A percentile compares a stretch with the other conserved stretches of the same genome.
These are phyloP conservation scores for Neria commutata DNA, from an alignment of 2,888 invertebrate species.

Conservation along the genomic window DNA sequence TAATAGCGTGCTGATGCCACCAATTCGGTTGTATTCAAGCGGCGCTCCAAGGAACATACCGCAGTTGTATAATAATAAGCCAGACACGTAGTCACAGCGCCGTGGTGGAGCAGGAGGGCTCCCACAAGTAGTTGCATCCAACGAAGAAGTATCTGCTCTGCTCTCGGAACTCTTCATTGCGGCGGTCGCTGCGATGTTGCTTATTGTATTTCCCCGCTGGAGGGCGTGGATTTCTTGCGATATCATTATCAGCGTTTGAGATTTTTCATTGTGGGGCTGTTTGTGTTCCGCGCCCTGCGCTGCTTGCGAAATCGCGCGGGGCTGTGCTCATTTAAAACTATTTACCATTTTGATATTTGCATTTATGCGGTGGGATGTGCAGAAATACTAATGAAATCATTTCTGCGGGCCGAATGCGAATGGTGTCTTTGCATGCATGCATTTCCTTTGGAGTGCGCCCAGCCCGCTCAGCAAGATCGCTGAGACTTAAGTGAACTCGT, in stretches of 20 bases:
- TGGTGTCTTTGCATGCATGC: no score
- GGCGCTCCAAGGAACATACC: neutral
- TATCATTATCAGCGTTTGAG: neutral
- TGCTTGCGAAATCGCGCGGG: neutral
- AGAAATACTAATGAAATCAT: neutral
- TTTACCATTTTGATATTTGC: neutral
- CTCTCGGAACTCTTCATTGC: neutral
- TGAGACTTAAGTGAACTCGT: no score
- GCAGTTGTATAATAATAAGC: neutral
- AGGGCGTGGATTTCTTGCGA: neutral
- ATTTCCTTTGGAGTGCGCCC: no score
- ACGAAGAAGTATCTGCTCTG: no score
- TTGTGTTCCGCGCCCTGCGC: neutral
- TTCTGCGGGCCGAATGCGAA: no score
- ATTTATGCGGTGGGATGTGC: neutral
- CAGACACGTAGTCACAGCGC: no score
- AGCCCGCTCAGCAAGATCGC: no score
- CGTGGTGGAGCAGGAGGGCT: no score
- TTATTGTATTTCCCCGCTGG: slow-evolving; percentile 2
- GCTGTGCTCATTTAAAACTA: neutral
- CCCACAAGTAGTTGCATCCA: no score
- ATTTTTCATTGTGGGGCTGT: neutral
- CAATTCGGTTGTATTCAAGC: slow-evolving; percentile 26
- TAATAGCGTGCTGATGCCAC: slow-evolving; percentile 38
- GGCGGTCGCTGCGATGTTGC: neutral